These are phyloP conservation scores for Uria lomvia DNA, from an alignment of 2,113 vertebrate species.

Conservation along the genomic window DNA sequence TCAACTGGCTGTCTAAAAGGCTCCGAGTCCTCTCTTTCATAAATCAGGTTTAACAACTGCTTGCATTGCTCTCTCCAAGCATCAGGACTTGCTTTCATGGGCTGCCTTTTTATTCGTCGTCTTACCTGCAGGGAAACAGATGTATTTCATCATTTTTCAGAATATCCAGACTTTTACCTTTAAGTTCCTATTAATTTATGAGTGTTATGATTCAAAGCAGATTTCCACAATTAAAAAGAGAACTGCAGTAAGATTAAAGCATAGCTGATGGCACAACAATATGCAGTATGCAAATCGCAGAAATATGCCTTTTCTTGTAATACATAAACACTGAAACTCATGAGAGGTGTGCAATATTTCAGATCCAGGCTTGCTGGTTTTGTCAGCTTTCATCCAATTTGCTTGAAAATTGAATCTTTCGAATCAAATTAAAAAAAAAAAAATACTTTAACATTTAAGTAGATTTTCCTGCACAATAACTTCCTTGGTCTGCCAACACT, in stretches of 20 bases:
- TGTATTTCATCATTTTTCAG: background rate
- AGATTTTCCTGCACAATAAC: background rate
- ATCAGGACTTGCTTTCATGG: slow-evolving; percentile 71
- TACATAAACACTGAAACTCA: background rate
- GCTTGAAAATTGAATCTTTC: background rate
- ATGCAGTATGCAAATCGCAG: background rate
- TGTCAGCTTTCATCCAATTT: background rate
- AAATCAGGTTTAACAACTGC: slow-evolving; percentile 87
- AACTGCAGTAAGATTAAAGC: background rate
- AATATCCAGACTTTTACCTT: background rate
- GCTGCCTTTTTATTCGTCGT: slow-evolving; percentile 68
- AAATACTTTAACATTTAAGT: background rate
- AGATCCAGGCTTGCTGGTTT: background rate
- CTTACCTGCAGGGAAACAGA: slow-evolving; percentile 61
- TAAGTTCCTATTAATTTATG: background rate
- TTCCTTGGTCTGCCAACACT: background rate
- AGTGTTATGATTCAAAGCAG: background rate
- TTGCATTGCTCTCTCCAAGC: slow-evolving; percentile 86
- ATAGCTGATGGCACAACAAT: background rate
- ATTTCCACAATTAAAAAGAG: background rate
- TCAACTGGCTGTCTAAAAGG: slow-evolving; percentile 91
- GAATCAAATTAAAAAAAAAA: background rate
- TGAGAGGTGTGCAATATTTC: background rate
- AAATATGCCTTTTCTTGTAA: background rate
- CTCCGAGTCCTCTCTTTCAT: slow-evolving; percentile 86